Evolutionary conservation across 2,797 vertebrate species (phyloP), one percentile per base, ranked within the genome.

Genomic region (Peromyscus melanophrys): DNA sequence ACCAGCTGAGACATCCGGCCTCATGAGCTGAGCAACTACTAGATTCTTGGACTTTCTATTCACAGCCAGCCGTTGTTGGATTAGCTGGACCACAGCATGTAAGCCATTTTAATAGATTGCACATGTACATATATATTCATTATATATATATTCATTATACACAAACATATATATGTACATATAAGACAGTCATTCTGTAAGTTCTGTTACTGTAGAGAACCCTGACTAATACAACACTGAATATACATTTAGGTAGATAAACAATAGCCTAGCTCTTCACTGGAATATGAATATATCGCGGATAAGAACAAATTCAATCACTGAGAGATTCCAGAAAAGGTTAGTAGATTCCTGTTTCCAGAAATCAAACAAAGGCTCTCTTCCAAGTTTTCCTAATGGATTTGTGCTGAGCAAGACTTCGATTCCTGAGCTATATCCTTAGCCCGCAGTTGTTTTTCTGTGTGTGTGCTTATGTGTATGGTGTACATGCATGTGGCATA

Each of bases 281-380:
- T 52, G 69, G 43, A 59, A 52, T 17, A 31, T 37, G 10, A 69
- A 46, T 23, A 19, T 69, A 23, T 40, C 46, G 31, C 0, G 11
- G 46, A 69, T 13, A 63, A 76, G 49, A 16, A 77, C 63, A 88
- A 91, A 71, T 25, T 34, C 34, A 89, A 77, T 52, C 40, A n/a
- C 40, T 69, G 13, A 43, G 46, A 73, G 34, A 83, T 9, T 29
- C 52, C 83, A 86, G 49, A 61, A 81, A 69, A 76, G 85, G 27
- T 55, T 37, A 88, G 19, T 29, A 17, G 57, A 31, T 81, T 76
- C 46, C 29, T 80, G 40, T 84, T 85, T 85, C 29, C 57, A 94
- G 49, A 89, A 94, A 92, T 37, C 49, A 43, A 84, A n/a, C 29
- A 31, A 80, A 97, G 88, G 49, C 9, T 65, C 40, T 55, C 55